phyloP scores from a whole-genome alignment of 2,888 invertebrate genomes.

The Aphidoletes aphidimyza region DNA sequence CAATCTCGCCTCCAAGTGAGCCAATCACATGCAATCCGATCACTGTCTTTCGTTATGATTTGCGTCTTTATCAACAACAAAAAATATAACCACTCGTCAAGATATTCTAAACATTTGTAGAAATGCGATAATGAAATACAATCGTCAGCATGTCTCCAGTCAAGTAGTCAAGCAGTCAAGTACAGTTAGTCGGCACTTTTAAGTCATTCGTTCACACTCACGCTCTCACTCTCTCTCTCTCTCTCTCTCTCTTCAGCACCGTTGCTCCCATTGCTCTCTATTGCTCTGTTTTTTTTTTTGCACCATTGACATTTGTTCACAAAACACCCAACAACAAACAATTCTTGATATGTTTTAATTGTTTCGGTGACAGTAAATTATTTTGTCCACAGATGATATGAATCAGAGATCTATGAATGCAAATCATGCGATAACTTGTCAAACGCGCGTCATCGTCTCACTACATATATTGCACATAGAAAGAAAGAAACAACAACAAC shows the following conservation, averaged over 20 bases:
- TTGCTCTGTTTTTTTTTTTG: neutral
- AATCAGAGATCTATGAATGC: conserved; percentile 24
- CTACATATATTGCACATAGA: neutral
- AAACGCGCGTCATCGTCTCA: neutral
- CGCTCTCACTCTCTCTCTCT: too few relatives aligned
- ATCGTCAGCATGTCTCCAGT: neutral
- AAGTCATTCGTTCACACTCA: neutral
- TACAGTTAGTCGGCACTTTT: neutral
- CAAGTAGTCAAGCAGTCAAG: neutral
- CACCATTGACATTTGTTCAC: neutral
- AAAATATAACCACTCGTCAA: neutral
- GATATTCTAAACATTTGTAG: neutral
- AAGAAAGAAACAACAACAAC: neutral
- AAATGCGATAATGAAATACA: conserved; percentile 37
- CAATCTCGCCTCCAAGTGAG: neutral
- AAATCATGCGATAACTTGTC: conserved; percentile 24
- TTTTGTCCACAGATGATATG: neutral
- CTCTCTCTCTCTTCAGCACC: too few relatives aligned
- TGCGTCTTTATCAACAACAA: neutral
- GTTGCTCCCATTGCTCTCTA: neutral
- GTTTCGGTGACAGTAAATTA: conserved; percentile 22
- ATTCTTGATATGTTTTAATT: neutral
- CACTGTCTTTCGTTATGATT: conserved; percentile 11
- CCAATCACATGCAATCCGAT: neutral
- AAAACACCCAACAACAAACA: too few relatives aligned